Evolutionary conservation across 2,797 vertebrate genomes (phyloP), one percentile per base, ranked within the genome.

Genomic region (Denticeps clupeoides): DNA sequence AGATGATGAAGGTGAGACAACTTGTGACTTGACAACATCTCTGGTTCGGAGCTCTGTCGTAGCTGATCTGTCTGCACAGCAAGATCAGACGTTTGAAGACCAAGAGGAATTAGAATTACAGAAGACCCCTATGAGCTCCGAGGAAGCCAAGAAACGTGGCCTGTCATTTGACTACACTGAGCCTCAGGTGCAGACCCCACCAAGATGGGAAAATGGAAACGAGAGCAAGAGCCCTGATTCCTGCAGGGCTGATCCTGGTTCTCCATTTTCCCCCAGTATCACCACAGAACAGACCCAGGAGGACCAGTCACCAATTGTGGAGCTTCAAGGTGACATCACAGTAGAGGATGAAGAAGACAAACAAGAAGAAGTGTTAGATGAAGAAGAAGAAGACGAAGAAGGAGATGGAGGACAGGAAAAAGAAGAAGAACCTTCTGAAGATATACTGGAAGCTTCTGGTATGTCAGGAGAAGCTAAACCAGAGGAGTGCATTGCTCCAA

Each of bases 141-240:
- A 67, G 21, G 70, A 70, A 52, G 64, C 56, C n/a, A 72, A 65
- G 38, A 64, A 62, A 44, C 55, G 62, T 28, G 68, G 51, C 2
- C 54, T 71, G 2, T 73, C 71, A 2, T 73, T 73, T 27, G 71
- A 73, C 54, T 73, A 73, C 56, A 68, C 66, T 0, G 71, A 73
- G 49, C 58, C 60, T 4, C 57, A 59, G n/a, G 47, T 51, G n/a
- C 53, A 53, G 12, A 43, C 18, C 12, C 42, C 26, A 29, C 56
- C 44, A 6, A 35, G 23, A 22, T 63, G 64, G 61, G 47, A 61
- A 46, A 64, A 49, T 29, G 51, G 56, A 12, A 59, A 47, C 13
- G 64, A 55, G 31, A 68, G 70, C 55, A 63, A 49, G 35, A 73
- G 65, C 31, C 68, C 60, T 0, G 64, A 70, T 26, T 65, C 68